phyloP scores from a whole-genome alignment of 2,888 invertebrate genomes.

The Acrobeloides nanus region DNA sequence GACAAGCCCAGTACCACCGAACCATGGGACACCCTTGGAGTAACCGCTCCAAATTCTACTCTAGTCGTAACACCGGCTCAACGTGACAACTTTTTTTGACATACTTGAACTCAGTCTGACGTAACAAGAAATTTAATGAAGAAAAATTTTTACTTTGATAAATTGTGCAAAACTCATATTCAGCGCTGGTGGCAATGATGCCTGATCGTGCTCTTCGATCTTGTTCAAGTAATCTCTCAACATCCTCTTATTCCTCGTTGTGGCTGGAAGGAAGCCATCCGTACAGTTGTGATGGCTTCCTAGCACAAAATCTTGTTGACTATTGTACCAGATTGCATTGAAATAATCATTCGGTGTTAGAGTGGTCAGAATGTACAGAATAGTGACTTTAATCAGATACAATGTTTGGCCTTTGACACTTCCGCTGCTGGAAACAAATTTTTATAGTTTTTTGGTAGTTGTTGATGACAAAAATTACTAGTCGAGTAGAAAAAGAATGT shows the following conservation, averaged over 20 bases:
- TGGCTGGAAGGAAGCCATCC: slow-evolving; percentile 46
- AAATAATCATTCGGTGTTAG: slow-evolving; percentile 51
- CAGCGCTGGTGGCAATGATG: slow-evolving; percentile 36
- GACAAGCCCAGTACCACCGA: too few relatives aligned
- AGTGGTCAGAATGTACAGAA: slow-evolving; percentile 44
- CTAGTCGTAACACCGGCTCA: too few relatives aligned
- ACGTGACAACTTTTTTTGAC: too few relatives aligned
- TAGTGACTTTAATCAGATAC: slow-evolving; percentile 45
- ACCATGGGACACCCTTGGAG: too few relatives aligned
- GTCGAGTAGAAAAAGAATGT: slow-evolving; percentile 51
- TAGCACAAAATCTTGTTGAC: slow-evolving; percentile 17
- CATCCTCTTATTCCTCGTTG: slow-evolving; percentile 45
- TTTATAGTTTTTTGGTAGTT: not conserved
- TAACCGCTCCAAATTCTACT: not conserved
- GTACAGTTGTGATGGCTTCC: slow-evolving; percentile 13
- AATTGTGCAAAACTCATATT: slow-evolving; percentile 26
- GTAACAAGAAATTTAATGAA: too few relatives aligned
- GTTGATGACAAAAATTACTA: slow-evolving; percentile 34
- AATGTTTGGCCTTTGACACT: slow-evolving; percentile 45
- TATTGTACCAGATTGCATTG: slow-evolving; percentile 43
- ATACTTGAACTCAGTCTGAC: too few relatives aligned
- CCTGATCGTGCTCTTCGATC: slow-evolving; percentile 45
- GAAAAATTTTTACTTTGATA: slow-evolving; percentile 1
- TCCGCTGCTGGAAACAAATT: slow-evolving; percentile 23
- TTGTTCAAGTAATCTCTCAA: slow-evolving; percentile 37